phyloP scores from a whole-genome alignment of 2,888 invertebrate species.

The Tinea semifulvella region DNA sequence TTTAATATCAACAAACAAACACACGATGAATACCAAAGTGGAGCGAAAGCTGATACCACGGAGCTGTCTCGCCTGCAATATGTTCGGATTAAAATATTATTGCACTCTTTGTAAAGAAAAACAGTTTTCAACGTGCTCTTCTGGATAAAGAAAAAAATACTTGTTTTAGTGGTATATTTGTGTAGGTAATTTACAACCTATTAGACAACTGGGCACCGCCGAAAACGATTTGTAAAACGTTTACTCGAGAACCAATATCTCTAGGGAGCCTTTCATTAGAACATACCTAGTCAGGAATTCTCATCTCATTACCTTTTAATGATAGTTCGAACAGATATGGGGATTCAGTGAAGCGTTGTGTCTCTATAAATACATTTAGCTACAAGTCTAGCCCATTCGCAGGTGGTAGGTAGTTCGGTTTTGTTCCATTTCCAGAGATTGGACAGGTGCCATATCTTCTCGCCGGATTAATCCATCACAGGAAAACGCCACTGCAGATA shows the following conservation, averaged over 20 bases:
- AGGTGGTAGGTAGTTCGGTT: neutral
- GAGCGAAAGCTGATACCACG: slow-evolving; percentile 1
- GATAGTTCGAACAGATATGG: too few relatives aligned
- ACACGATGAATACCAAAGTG: slow-evolving; percentile 17
- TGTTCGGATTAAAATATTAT: slow-evolving; percentile 41
- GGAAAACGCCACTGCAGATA: slow-evolving; percentile 1
- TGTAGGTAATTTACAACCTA: neutral
- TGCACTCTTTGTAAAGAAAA: neutral
- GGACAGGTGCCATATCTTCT: slow-evolving; percentile 3
- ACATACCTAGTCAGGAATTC: too few relatives aligned
- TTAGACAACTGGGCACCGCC: too few relatives aligned
- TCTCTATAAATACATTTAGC: neutral
- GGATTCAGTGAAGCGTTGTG: neutral
- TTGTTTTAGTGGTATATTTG: neutral
- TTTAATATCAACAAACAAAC: slow-evolving; percentile 32
- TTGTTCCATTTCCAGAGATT: slow-evolving; percentile 1
- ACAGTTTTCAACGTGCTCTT: neutral
- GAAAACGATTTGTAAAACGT: too few relatives aligned
- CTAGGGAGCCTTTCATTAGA: too few relatives aligned
- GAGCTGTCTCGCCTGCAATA: slow-evolving; percentile 42
- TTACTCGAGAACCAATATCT: too few relatives aligned
- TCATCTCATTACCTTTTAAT: too few relatives aligned
- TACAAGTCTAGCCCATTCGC: neutral
- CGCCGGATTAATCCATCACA: slow-evolving; percentile 2
- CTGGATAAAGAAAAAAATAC: neutral